A percentile compares a stretch with the other conserved stretches of the same genome.
Conservation (phyloP, 1,140 invertebrate species). For the Drosophila grimshawi region DNA sequence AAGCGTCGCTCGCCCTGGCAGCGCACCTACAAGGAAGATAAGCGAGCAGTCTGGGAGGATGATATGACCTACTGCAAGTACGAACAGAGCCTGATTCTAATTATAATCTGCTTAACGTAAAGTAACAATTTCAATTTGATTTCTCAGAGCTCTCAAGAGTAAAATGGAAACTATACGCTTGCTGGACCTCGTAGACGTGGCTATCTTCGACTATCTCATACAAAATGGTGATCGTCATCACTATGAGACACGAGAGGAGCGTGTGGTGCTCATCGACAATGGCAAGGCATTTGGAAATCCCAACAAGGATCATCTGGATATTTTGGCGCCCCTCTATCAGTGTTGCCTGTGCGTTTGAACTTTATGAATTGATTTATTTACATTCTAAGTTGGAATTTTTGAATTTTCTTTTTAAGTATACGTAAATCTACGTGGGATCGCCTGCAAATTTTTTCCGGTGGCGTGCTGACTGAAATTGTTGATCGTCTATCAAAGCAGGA, state of each 20-base stretch:
- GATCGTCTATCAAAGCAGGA: slow-evolving; percentile 84
- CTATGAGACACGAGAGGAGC: slow-evolving; percentile 92
- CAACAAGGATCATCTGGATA: slow-evolving; percentile 92
- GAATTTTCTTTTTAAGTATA: slow-evolving; percentile 86
- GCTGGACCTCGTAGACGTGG: slow-evolving; percentile 93
- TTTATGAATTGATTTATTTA: slow-evolving; percentile 23
- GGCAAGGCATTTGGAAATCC: slow-evolving; percentile 97
- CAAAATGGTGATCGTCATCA: slow-evolving; percentile 98
- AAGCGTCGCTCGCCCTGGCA: slow-evolving; percentile 94
- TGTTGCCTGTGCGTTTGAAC: slow-evolving; percentile 92
- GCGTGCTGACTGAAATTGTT: slow-evolving; percentile 86
- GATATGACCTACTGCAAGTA: slow-evolving; percentile 91
- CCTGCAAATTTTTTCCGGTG: slow-evolving; percentile 89
- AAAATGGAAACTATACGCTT: slow-evolving; percentile 87
- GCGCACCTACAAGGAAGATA: slow-evolving; percentile 92
- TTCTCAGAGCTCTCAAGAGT: slow-evolving; percentile 85
- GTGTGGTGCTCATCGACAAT: slow-evolving; percentile 95
- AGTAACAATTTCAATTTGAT: background rate
- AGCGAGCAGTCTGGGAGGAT: slow-evolving; percentile 91
- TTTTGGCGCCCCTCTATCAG: slow-evolving; percentile 95
- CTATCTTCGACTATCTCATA: slow-evolving; percentile 96
- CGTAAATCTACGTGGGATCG: slow-evolving; percentile 89
- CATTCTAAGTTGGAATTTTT: background rate
- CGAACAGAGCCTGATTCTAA: background rate
- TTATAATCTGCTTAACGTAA: background rate